phyloP scores from a whole-genome alignment of 2,113 vertebrate genomes.

The Hyla sarda region DNA sequence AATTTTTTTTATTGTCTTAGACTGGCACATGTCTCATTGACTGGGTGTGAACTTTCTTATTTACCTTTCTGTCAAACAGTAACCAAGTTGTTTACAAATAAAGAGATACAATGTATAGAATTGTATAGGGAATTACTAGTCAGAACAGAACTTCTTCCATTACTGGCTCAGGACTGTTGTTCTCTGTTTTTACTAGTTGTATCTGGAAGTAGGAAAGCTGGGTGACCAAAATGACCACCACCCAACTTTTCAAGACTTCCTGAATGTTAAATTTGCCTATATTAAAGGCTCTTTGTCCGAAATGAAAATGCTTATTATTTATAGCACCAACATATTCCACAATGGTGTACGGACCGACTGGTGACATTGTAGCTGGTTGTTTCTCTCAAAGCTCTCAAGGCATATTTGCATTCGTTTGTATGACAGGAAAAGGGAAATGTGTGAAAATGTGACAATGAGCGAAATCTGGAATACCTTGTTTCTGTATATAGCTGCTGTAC shows the following conservation, averaged over 20 bases:
- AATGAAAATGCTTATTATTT: no score
- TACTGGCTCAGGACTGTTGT: not conserved
- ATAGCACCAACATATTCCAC: not conserved
- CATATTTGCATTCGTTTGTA: not conserved
- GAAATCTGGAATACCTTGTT: constrained; percentile 25
- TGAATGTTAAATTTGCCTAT: not conserved
- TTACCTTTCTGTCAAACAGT: not conserved
- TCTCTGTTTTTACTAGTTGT: no score
- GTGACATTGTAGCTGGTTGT: not conserved
- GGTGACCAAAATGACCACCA: not conserved
- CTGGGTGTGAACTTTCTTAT: not conserved
- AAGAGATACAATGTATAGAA: not conserved
- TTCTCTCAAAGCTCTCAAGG: not conserved
- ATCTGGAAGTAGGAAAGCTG: not conserved
- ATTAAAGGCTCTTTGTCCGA: no score
- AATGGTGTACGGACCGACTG: not conserved
- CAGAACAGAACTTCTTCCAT: no score
- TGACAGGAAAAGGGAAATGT: not conserved
- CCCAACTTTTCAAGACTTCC: not conserved
- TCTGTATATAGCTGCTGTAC: not conserved
- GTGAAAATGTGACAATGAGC: not conserved
- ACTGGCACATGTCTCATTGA: not conserved
- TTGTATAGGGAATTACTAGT: no score
- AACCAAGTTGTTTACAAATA: not conserved
- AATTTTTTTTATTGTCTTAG: not conserved